phyloP scores from a whole-genome alignment of 2,797 vertebrate species.

The Enteromius fasciolatus region DNA sequence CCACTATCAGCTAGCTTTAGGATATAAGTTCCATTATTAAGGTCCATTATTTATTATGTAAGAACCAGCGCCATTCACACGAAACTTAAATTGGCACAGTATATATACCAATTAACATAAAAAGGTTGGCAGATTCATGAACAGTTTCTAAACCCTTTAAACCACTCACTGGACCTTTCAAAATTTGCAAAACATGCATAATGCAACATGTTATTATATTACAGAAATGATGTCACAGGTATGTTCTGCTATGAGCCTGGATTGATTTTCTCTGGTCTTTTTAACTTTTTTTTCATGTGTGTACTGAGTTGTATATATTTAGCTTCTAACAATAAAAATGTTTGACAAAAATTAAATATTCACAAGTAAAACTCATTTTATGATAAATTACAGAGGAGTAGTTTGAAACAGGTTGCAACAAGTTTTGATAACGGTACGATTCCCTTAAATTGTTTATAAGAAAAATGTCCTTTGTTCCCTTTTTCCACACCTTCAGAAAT shows the following conservation, averaged over 20 bases:
- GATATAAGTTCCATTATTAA: too few relatives aligned
- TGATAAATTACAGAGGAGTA: neutral
- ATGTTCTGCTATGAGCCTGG: neutral
- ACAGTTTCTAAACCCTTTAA: neutral
- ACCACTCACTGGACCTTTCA: neutral
- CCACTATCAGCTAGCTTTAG: neutral
- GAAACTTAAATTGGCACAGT: neutral
- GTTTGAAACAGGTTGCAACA: neutral
- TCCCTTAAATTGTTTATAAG: neutral
- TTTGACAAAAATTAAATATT: neutral
- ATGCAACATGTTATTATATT: neutral
- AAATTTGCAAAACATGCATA: neutral
- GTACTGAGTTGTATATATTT: neutral
- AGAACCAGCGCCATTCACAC: neutral
- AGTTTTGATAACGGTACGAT: neutral
- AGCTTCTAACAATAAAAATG: neutral
- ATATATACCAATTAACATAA: neutral
- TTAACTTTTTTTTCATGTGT: neutral
- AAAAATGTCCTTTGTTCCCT: constrained; percentile 47
- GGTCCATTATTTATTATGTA: neutral
- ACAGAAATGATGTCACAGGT: neutral
- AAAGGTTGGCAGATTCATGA: neutral
- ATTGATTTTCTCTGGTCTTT: neutral
- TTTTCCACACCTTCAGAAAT: constrained; percentile 35
- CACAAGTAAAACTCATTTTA: neutral